These are phyloP conservation scores for Cherax quadricarinatus DNA, from an alignment of 1,140 invertebrate genomes.

Conservation along the genomic window DNA sequence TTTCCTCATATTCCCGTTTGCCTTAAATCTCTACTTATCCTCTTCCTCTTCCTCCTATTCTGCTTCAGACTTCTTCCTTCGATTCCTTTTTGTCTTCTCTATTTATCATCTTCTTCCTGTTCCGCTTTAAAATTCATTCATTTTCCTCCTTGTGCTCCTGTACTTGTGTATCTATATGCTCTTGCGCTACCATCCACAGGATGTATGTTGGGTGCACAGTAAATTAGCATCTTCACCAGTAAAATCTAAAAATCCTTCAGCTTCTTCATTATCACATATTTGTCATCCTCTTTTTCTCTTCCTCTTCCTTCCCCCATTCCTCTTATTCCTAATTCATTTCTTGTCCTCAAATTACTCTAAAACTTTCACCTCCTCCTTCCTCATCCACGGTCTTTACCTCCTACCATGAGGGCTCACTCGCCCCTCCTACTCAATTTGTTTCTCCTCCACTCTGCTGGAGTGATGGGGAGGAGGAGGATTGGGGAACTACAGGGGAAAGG, in stretches of 20 bases:
- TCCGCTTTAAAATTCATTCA: neutral
- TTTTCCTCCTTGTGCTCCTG: neutral
- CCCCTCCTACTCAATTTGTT: no score
- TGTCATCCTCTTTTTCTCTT: neutral
- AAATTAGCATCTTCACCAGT: no score
- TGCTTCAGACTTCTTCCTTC: neutral
- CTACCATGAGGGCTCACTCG: no score
- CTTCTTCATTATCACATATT: neutral
- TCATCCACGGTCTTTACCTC: neutral
- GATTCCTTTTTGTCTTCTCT: neutral
- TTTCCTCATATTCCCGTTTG: no score
- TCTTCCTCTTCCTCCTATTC: constrained; percentile 21
- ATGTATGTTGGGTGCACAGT: no score
- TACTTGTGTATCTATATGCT: no score
- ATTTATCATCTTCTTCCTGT: neutral
- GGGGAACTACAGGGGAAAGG: no score
- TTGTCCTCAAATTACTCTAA: neutral
- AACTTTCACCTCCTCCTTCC: neutral
- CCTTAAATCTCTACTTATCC: no score
- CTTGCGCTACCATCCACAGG: no score
- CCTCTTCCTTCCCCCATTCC: neutral
- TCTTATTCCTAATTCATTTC: neutral
- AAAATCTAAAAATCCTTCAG: no score
- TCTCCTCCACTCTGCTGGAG: no score
- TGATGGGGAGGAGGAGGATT: no score